A percentile compares a stretch with the other conserved stretches of the same genome.
These are phyloP conservation scores for Lithobates pipiens DNA, from an alignment of 2,797 vertebrate species.

Conservation along the genomic window DNA sequence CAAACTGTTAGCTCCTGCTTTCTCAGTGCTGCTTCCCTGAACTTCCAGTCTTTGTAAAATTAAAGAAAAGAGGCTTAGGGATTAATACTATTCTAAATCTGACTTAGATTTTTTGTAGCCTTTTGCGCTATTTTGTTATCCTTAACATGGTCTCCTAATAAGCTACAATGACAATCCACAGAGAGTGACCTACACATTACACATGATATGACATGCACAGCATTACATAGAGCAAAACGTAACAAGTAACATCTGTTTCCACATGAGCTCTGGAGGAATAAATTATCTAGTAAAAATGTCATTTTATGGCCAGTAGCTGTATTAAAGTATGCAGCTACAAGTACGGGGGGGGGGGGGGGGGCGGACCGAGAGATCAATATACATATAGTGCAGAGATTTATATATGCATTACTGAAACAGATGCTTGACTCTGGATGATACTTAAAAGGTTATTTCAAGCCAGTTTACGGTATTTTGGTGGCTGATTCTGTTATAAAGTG, in stretches of 20 bases:
- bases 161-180: not conserved
- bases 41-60: no score
- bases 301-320: constrained; percentile 58
- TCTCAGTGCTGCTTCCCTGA: no score
- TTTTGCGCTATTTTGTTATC: not conserved
- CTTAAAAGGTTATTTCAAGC: constrained; percentile 71
- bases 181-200: not conserved
- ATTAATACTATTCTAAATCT: no score
- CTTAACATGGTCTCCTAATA: not conserved
- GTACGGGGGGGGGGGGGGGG: constrained; percentile 13
- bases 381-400: constrained; percentile 66
- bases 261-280: constrained; percentile 28
- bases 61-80: no score
- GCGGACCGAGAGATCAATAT: constrained; percentile 52
- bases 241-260: not conserved
- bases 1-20: no score
- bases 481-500: constrained; percentile 66
- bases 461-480: constrained; percentile 67
- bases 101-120: not conserved
- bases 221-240: not conserved
- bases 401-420: constrained; percentile 65
- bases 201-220: constrained; percentile 10
- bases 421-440: constrained; percentile 67
- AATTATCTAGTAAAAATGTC: constrained; percentile 44
- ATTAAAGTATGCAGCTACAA: constrained; percentile 54